Evolutionary conservation across 2,888 invertebrate species (phyloP), one percentile per base, ranked within the genome.

Genomic region (Phyllotreta striolata): DNA sequence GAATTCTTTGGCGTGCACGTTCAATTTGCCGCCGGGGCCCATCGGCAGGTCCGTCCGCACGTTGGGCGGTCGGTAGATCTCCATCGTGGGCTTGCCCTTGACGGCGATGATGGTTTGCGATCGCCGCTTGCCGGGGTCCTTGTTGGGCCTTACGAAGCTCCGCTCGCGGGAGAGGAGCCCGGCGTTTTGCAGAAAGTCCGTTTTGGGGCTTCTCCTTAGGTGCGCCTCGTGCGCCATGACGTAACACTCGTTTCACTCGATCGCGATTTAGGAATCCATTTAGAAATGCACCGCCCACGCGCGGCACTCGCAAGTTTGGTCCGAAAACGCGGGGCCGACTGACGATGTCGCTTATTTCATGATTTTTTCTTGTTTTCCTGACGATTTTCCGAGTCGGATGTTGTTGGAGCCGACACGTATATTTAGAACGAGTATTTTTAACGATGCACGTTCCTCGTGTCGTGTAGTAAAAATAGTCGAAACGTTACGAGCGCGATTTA

Each of bases 1-100:
- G 84, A 95, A 94, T 85, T 94, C 94, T 85, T 93, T 93, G 66
- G 94, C 94, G 84, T 93, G 91, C 70, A 92, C 93, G 82, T 94
- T 94, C 74, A 94, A 85, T 82, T 89, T 89, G 75, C 72, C 83
- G 75, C 72, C 83, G 66, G 24, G 2, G 24, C 59, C 78, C 71
- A 69, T 70, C 12, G 77, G 72, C 72, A 79, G 47, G 76, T 78
- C 80, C 10, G 78, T 78, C 60, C 81, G 70, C 6, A 80, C 79
- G 59, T 82, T 94, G 80, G 95, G 94, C 65, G 95, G 95, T 77
- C 93, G 87, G 81, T 95, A 95, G 74, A 95, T 91, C 83, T 94
- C 93, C 83, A 95, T 87, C 24, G 92, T 90, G 8, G 94, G 94
- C 81, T 94, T 94, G 55, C 89, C 88, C 79, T 89, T 88, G 57